Conservation (phyloP, 2,113 vertebrate genomes). For the Odocoileus hemionus region DNA sequence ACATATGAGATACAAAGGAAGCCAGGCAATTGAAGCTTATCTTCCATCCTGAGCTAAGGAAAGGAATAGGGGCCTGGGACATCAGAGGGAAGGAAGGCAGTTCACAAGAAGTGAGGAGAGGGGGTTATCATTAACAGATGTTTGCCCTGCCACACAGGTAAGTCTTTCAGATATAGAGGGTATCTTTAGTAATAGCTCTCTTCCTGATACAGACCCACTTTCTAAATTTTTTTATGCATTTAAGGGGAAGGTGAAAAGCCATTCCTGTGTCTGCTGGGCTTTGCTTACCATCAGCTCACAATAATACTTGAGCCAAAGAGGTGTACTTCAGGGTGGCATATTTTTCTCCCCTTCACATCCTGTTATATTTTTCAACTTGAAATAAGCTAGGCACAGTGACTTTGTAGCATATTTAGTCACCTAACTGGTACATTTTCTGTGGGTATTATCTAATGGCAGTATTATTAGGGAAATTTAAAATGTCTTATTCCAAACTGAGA, state of each 20-base stretch:
- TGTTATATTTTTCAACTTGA: neutral
- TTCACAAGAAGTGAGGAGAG: neutral
- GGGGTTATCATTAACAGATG: neutral
- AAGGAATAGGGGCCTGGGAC: neutral
- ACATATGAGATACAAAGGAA: neutral
- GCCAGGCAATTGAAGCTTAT: neutral
- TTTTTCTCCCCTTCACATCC: neutral
- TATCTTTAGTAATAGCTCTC: neutral
- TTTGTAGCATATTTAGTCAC: neutral
- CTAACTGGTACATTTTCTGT: neutral
- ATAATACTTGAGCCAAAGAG: neutral
- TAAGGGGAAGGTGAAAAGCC: neutral
- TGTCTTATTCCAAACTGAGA: neutral
- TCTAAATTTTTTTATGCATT: neutral
- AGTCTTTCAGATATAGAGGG: neutral
- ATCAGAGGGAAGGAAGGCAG: neutral
- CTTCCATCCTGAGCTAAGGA: neutral
- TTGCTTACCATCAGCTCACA: neutral
- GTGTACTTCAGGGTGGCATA: neutral
- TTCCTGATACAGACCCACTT: neutral
- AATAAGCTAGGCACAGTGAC: neutral
- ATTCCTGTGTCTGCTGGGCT: neutral
- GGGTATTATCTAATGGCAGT: neutral
- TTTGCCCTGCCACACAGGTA: neutral
- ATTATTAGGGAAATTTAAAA: slow-evolving; percentile 8